A percentile compares a stretch with the other conserved stretches of the same genome.
phyloP scores from a whole-genome alignment of 2,113 vertebrate genomes.

The Acanthisitta chloris region DNA sequence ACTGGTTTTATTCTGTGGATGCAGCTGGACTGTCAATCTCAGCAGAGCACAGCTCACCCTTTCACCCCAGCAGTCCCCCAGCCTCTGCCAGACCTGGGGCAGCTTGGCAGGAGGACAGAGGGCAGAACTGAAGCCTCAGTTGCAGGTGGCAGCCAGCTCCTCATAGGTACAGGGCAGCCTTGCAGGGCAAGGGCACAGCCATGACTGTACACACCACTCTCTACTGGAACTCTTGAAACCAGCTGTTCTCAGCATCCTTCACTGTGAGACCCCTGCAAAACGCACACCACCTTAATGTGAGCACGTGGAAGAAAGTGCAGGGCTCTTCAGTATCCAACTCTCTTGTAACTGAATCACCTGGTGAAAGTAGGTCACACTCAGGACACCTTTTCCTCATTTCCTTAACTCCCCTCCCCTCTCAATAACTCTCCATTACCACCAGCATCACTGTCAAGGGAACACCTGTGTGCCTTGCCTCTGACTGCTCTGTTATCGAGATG shows the following conservation, averaged over 20 bases:
- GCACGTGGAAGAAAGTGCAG: neutral
- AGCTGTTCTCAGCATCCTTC: accelerated
- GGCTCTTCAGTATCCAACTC: neutral
- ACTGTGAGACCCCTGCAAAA: neutral
- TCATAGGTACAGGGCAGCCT: neutral
- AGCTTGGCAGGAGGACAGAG: neutral
- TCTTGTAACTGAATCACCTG: neutral
- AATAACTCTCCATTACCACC: neutral
- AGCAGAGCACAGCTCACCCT: neutral
- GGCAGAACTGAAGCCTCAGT: neutral
- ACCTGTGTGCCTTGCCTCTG: neutral
- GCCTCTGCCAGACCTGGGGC: neutral
- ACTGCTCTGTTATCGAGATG: neutral
- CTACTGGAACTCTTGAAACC: neutral
- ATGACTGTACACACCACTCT: accelerated
- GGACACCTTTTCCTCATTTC: neutral
- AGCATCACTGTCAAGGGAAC: neutral
- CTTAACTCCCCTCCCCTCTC: neutral
- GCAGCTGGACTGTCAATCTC: slow-evolving; percentile 57
- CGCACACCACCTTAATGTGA: neutral
- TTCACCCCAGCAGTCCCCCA: neutral
- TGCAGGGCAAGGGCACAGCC: neutral
- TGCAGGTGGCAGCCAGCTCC: neutral
- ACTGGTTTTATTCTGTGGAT: slow-evolving; percentile 19
- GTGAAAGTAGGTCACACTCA: neutral